A percentile compares a stretch with the other conserved stretches of the same genome.
Evolutionary conservation across 2,888 invertebrate genomes (phyloP).

Genomic region (Drosophila testacea): DNA sequence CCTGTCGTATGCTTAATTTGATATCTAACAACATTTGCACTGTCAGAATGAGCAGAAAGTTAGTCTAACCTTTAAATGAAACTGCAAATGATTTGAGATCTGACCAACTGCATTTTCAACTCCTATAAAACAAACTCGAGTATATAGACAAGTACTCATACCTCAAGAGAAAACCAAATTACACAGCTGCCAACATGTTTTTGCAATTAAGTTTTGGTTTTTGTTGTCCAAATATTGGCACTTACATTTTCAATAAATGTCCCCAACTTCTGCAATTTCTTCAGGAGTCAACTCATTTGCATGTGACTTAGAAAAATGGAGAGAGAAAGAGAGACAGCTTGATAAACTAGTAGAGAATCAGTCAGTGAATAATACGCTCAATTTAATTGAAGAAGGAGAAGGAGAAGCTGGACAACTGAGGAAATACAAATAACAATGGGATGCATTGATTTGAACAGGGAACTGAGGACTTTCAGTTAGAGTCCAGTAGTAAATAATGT

Average conservation of each 20-base stretch:
- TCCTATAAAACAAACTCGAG: not conserved
- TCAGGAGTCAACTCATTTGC: slow-evolving; percentile 63
- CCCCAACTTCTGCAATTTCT: slow-evolving; percentile 23
- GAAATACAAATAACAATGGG: slow-evolving; percentile 76
- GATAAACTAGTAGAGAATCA: slow-evolving; percentile 57
- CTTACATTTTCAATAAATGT: slow-evolving; percentile 75
- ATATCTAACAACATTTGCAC: slow-evolving; percentile 32
- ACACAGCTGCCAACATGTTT: slow-evolving; percentile 44
- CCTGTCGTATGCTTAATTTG: slow-evolving; percentile 60
- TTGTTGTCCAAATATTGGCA: slow-evolving; percentile 73
- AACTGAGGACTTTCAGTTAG: slow-evolving; percentile 21
- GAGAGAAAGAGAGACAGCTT: slow-evolving; percentile 17
- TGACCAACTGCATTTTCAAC: not conserved
- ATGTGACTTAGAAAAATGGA: slow-evolving; percentile 42
- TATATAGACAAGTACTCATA: slow-evolving; percentile 2
- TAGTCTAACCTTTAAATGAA: not conserved
- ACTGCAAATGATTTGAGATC: slow-evolving; percentile 2
- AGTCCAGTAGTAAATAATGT: slow-evolving; percentile 38
- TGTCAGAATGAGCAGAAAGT: slow-evolving; percentile 9
- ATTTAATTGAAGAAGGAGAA: slow-evolving; percentile 43
- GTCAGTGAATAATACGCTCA: slow-evolving; percentile 60
- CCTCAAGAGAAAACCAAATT: slow-evolving; percentile 24
- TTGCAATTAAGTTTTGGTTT: slow-evolving; percentile 75
- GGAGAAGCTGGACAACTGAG: slow-evolving; percentile 23
- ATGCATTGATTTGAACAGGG: slow-evolving; percentile 71